These are phyloP conservation scores for Phataginus tetradactyla DNA, from an alignment of 2,797 vertebrate species.

Conservation along the genomic window DNA sequence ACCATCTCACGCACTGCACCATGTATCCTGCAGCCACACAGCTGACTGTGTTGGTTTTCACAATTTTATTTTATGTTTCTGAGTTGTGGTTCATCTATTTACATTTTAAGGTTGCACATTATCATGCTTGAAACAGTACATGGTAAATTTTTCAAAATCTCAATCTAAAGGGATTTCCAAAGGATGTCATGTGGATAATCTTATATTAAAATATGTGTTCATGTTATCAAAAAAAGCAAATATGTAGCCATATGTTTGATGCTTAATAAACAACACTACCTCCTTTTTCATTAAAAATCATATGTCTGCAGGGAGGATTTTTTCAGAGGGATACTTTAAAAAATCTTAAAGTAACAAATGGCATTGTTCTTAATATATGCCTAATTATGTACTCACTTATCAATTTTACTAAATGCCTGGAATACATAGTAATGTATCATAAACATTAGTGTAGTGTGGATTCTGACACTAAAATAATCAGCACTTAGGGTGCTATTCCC, in stretches of 20 bases:
- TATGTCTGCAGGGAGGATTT: not conserved
- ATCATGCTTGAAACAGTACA: not conserved
- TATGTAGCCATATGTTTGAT: not conserved
- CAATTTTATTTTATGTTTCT: slow-evolving; percentile 49
- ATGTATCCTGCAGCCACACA: not conserved
- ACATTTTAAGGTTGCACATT: slow-evolving; percentile 26
- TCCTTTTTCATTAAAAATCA: not conserved
- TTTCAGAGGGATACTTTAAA: not conserved
- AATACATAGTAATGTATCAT: not conserved
- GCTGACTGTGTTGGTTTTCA: slow-evolving; percentile 33
- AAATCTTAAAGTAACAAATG: not conserved
- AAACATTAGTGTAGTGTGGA: not conserved
- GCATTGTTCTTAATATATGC: not conserved
- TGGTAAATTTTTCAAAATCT: slow-evolving; percentile 3
- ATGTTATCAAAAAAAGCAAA: not conserved
- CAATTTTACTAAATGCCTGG: not conserved
- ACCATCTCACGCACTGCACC: slow-evolving; percentile 38
- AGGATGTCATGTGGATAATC: not conserved
- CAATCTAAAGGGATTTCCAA: not conserved
- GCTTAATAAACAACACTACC: not conserved
- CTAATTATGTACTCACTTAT: not conserved
- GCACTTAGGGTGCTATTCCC: not conserved
- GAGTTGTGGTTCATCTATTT: not conserved
- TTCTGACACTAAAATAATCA: slow-evolving; percentile 1
- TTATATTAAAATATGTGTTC: not conserved